phyloP scores from a whole-genome alignment of 1,140 invertebrate genomes.

The Anastatus disparis region DNA sequence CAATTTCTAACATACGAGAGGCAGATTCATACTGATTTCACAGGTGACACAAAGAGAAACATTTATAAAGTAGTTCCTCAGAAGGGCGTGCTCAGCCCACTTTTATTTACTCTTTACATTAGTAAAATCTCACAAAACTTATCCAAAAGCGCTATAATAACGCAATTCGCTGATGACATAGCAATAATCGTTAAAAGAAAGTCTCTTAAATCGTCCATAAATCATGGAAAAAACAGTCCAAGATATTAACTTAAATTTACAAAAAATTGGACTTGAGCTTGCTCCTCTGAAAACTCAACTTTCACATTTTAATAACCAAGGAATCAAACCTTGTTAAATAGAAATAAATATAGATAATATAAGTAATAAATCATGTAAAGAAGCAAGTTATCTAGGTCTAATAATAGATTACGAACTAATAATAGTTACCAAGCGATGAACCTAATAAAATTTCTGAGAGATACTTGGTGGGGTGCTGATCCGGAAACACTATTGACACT shows the following conservation, averaged over 20 bases:
- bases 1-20: too few species aligned
- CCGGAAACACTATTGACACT: background rate
- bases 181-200: background rate
- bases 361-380: background rate
- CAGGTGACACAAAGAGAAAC: too few species aligned
- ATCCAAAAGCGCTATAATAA: background rate
- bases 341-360: background rate
- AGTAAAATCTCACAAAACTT: background rate
- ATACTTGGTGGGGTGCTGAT: slow-evolving; percentile 1
- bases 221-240: background rate
- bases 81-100: slow-evolving; percentile 2
- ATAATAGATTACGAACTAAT: slow-evolving; percentile 1
- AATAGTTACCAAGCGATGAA: background rate
- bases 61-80: slow-evolving; percentile 6
- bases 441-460: slow-evolving; percentile 7
- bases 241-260: background rate
- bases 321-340: background rate
- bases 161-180: slow-evolving; percentile 2
- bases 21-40: too few species aligned
- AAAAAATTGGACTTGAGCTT: background rate
- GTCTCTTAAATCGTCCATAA: background rate
- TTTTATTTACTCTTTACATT: background rate
- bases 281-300: background rate
- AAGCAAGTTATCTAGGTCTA: background rate
- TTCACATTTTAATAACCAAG: slow-evolving; percentile 13